Evolutionary conservation across 2,888 invertebrate genomes (phyloP), one percentile per base, ranked within the genome.

Genomic region (Agrotis puta): DNA sequence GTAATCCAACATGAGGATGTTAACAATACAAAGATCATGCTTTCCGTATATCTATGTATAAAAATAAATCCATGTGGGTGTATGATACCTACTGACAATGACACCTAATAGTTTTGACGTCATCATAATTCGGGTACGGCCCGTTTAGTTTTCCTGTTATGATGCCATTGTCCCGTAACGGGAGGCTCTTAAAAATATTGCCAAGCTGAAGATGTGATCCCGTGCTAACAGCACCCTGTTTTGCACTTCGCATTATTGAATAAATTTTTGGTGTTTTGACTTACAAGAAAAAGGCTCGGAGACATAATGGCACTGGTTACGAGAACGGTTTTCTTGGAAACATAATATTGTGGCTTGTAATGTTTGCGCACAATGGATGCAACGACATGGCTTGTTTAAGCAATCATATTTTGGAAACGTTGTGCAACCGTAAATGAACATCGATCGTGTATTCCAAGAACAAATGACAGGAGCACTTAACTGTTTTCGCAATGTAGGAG

Each of bases 81-180:
- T 67, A 54, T 51, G 24, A 24, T 27, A 58, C 50, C 4, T 39
- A 39, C 39, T 39, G 39, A 39, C 1, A 39, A 39, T 54, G 57
- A 70, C 47, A 75, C 54, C 54, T 64, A 67, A 75, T 64, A 59
- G 33, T 58, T 64, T 70, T 56, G 65, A 56, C 70, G 70, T 75
- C 67, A 68, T 58, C 50, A 63, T 67, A 67, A 58, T 70, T 70
- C 33, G 58, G 56, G 54, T 53, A 54, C 47, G 58, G 62, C 62
- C 63, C n/a, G 20, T 70, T 79, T 51, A 58, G 62, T 68, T 79
- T 75, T 64, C 71, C 65, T 79, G 58, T 56, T 64, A 62, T 61
- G 57, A 64, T 54, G 18, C 66, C 47, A 59, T 75, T 70, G 58
- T 63, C 51, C 47, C 27, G 33, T 64, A 62, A 58, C 47, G 51